These are phyloP conservation scores for Macquaria ambigua DNA, from an alignment of 2,113 vertebrate species.

Conservation along the genomic window DNA sequence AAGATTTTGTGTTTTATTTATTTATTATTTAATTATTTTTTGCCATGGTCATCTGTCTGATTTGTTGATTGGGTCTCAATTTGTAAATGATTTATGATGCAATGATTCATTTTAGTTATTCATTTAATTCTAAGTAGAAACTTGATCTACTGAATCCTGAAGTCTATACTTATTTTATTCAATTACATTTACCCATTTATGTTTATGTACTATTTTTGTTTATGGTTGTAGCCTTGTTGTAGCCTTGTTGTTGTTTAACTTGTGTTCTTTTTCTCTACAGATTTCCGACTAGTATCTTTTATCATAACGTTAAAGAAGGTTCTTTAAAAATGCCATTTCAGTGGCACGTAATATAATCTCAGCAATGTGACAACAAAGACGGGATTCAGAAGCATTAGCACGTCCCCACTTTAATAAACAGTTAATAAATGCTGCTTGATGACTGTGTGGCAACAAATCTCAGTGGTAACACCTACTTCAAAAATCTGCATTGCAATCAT, in stretches of 20 bases:
- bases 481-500: not conserved
- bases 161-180: not conserved
- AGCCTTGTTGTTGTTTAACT: not conserved
- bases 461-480: not conserved
- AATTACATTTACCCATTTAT: not conserved
- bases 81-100: not conserved
- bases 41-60: not conserved
- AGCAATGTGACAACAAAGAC: slow-evolving; percentile 9
- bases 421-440: slow-evolving; percentile 1
- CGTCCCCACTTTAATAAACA: not conserved
- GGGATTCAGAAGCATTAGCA: slow-evolving; percentile 35
- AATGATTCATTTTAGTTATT: not conserved
- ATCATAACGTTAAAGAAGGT: not conserved
- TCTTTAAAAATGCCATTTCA: not conserved
- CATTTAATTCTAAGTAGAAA: not conserved
- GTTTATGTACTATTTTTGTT: not conserved
- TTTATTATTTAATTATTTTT: not conserved
- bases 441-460: not conserved
- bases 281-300: not conserved
- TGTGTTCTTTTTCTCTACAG: not conserved
- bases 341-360: slow-evolving; percentile 17
- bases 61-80: not conserved
- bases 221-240: not conserved
- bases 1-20: not conserved
- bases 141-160: not conserved